These are phyloP conservation scores for Volucella bombylans DNA, from an alignment of 2,888 invertebrate species.

Conservation along the genomic window DNA sequence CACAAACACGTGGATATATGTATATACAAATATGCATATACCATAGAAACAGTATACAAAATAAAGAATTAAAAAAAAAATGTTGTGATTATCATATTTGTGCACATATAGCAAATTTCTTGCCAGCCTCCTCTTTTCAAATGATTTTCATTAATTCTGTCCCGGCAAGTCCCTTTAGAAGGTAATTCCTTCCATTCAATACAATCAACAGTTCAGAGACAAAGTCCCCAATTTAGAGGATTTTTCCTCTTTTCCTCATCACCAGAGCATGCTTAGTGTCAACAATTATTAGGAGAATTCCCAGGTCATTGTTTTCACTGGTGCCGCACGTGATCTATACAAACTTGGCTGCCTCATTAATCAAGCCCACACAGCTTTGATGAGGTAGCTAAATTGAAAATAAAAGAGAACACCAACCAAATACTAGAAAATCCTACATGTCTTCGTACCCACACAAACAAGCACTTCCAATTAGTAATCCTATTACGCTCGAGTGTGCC, in stretches of 20 bases:
- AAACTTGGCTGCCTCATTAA: slow-evolving; percentile 18
- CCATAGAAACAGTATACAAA: too few species aligned
- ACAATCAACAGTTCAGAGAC: neutral
- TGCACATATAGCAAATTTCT: too few species aligned
- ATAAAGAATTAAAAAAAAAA: too few species aligned
- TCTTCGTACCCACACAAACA: neutral
- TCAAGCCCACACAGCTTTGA: slow-evolving; percentile 21
- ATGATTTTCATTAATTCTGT: slow-evolving; percentile 12
- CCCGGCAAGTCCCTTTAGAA: neutral
- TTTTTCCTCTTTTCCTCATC: neutral
- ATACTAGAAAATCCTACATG: neutral
- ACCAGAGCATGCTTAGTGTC: slow-evolving; percentile 21
- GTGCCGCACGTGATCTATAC: slow-evolving; percentile 19
- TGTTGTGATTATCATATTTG: too few species aligned
- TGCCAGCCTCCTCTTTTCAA: neutral
- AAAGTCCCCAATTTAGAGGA: neutral
- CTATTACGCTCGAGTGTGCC: slow-evolving; percentile 23
- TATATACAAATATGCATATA: too few species aligned
- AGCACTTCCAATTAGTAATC: slow-evolving; percentile 38
- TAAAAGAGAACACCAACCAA: neutral
- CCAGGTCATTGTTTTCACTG: slow-evolving; percentile 11
- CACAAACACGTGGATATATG: too few species aligned
- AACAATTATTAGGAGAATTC: slow-evolving; percentile 32
- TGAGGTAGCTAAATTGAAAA: slow-evolving; percentile 16
- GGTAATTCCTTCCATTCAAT: neutral